phyloP scores from a whole-genome alignment of 2,797 vertebrate species.

The Sebastes ruberrimus region DNA sequence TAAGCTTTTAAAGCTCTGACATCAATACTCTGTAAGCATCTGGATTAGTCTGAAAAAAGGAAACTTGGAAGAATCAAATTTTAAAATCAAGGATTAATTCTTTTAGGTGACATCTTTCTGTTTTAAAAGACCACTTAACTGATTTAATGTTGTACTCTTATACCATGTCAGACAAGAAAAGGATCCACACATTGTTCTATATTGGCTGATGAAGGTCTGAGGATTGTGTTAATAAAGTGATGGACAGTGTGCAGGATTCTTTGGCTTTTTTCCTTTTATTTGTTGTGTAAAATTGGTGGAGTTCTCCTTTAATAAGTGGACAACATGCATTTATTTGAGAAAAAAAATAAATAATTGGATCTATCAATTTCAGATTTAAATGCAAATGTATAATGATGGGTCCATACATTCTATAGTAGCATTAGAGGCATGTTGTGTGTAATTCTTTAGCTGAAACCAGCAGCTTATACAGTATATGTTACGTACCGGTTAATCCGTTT shows the following conservation, averaged over 20 bases:
- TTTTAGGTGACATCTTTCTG: not conserved
- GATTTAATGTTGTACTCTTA: not conserved
- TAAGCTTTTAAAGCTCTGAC: slow-evolving; percentile 44
- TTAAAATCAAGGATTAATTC: not conserved
- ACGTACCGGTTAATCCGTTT: not conserved
- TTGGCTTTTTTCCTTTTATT: not conserved
- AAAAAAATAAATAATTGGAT: not conserved
- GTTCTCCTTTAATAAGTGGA: not conserved
- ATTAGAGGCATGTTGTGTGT: not conserved
- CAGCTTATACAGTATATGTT: not conserved
- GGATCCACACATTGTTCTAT: not conserved
- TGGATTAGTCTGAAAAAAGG: slow-evolving; percentile 18
- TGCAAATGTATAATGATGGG: not conserved
- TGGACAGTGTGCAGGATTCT: not conserved
- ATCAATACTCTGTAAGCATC: slow-evolving; percentile 37
- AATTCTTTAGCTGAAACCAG: not conserved
- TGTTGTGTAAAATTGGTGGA: not conserved
- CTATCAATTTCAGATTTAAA: not conserved
- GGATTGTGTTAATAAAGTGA: not conserved
- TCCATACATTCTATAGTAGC: not conserved
- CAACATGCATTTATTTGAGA: not conserved
- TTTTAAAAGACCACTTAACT: not conserved
- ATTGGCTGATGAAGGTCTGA: not conserved
- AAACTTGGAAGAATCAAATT: not conserved
- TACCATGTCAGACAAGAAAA: not conserved